phyloP scores from a whole-genome alignment of 2,888 invertebrate genomes.

The Lysandra coridon region DNA sequence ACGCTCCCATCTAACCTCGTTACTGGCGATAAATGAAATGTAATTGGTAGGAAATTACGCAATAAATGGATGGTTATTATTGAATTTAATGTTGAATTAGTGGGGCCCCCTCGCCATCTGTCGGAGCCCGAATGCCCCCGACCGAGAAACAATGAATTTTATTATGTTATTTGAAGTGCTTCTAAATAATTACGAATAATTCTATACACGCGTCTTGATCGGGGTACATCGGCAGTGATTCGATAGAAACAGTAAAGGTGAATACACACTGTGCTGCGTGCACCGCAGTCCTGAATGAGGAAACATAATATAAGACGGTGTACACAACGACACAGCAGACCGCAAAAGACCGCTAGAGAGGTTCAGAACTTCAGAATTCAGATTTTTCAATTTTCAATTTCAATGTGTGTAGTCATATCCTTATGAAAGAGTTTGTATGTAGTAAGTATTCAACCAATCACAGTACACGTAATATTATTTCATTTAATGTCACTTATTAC shows the following conservation, averaged over 20 bases:
- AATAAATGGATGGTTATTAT: slow-evolving; percentile 79
- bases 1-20: slow-evolving; percentile 60
- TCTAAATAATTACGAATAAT: slow-evolving; percentile 32
- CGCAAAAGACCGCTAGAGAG: no score
- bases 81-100: slow-evolving; percentile 80
- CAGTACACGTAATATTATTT: no score
- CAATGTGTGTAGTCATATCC: no score
- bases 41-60: slow-evolving; percentile 80
- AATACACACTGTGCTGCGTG: no score
- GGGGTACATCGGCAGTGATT: background rate
- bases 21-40: slow-evolving; percentile 76
- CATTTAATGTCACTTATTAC: no score
- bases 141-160: slow-evolving; percentile 49
- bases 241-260: background rate
- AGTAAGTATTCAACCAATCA: no score
- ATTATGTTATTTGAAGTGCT: slow-evolving; percentile 47
- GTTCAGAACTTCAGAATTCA: no score
- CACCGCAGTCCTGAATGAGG: no score
- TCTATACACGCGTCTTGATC: slow-evolving; percentile 5
- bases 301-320: no score
- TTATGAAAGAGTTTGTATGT: no score
- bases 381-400: no score
- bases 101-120: slow-evolving; percentile 71
- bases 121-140: slow-evolving; percentile 50
- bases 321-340: no score